These are phyloP conservation scores for Drosophila peninsularis DNA, from an alignment of 2,888 invertebrate genomes.

Conservation along the genomic window DNA sequence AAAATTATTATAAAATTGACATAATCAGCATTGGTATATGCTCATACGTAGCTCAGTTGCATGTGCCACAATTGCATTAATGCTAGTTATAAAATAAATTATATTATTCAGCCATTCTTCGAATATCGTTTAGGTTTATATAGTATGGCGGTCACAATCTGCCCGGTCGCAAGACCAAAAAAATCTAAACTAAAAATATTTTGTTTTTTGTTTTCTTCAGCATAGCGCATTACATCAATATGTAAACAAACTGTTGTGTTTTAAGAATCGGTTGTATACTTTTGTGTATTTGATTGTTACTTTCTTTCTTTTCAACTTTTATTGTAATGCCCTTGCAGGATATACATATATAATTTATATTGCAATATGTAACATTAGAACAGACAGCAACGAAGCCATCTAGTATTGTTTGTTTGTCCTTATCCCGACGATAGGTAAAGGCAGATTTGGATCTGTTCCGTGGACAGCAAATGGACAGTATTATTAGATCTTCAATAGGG, in stretches of 20 bases:
- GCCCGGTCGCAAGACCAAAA: constrained; percentile 5
- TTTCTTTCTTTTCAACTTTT: background rate
- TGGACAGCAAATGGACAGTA: background rate
- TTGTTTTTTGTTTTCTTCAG: constrained; percentile 3
- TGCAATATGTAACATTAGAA: background rate
- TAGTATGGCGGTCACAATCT: constrained; percentile 46
- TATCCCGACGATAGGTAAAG: background rate
- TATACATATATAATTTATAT: background rate
- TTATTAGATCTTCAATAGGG: background rate
- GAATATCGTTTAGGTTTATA: constrained; percentile 34
- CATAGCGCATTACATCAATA: constrained; percentile 26
- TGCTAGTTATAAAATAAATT: constrained; percentile 52
- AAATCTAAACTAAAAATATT: constrained; percentile 23
- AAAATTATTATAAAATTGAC: constrained; percentile 58
- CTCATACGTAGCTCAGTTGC: constrained; percentile 24
- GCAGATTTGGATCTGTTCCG: background rate
- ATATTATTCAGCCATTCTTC: constrained; percentile 48
- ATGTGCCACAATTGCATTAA: constrained; percentile 33
- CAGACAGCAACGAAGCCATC: background rate
- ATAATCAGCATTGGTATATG: constrained; percentile 41
- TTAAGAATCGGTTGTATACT: constrained; percentile 16
- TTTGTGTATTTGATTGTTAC: constrained; percentile 23
- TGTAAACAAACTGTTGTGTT: constrained; percentile 2
- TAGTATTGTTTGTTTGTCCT: background rate
- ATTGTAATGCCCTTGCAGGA: constrained; percentile 4